These are phyloP conservation scores for Euglossa dilemma DNA, from an alignment of 1,140 invertebrate genomes.

Conservation along the genomic window DNA sequence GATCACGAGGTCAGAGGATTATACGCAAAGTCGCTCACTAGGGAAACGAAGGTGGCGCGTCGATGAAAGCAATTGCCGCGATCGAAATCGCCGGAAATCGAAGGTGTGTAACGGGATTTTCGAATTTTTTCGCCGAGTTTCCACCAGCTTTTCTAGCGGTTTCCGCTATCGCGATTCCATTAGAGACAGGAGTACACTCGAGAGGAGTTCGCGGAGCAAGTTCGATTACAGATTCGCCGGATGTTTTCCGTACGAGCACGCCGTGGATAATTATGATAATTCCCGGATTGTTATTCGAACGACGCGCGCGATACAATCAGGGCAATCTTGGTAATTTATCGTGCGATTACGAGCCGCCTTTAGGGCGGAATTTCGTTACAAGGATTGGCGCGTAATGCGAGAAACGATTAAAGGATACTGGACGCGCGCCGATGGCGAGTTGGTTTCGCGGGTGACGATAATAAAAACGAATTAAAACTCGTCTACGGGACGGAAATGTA, in stretches of 20 bases:
- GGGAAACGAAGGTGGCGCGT: too few species aligned
- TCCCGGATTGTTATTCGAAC: too few species aligned
- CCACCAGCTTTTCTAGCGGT: background rate
- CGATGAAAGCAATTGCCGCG: too few species aligned
- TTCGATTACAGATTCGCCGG: background rate
- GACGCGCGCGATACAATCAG: background rate
- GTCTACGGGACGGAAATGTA: conserved; percentile 24
- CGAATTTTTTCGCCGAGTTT: background rate
- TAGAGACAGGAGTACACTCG: background rate
- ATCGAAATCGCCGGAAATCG: background rate
- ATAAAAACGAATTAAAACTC: conserved; percentile 56
- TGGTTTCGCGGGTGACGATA: conserved; percentile 15
- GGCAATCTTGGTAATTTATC: background rate
- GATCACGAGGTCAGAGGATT: background rate
- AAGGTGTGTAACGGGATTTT: background rate
- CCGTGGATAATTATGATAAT: background rate
- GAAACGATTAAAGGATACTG: background rate
- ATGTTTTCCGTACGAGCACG: background rate
- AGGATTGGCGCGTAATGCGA: background rate
- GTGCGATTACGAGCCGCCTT: background rate
- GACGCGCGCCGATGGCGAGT: conserved; percentile 55
- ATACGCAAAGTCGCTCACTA: too few species aligned
- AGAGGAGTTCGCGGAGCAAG: background rate
- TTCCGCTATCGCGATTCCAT: background rate
- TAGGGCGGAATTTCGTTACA: too few species aligned